These are phyloP conservation scores for Chaetura pelagica DNA, from an alignment of 2,113 vertebrate species.

Conservation along the genomic window DNA sequence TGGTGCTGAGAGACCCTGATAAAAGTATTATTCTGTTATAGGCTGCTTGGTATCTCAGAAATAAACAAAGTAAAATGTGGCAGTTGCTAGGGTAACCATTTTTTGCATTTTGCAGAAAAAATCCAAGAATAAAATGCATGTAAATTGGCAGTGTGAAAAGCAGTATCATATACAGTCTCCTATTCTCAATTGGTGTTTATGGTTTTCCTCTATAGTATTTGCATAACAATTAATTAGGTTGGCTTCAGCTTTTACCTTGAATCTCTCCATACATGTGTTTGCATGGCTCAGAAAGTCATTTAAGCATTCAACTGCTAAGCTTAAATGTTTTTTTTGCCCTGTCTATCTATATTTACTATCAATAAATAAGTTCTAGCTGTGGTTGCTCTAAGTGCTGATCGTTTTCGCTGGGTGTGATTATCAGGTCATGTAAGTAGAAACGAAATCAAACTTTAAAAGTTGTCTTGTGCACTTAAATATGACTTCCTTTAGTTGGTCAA, in stretches of 20 bases:
- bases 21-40: constrained; percentile 46
- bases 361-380: background rate
- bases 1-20: constrained; percentile 1
- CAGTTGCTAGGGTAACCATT: constrained; percentile 76
- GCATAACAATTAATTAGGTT: constrained; percentile 2
- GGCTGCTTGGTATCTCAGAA: constrained; percentile 8
- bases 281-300: background rate
- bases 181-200: constrained; percentile 20
- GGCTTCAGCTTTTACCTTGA: background rate
- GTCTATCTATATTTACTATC: background rate
- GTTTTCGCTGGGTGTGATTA: background rate
- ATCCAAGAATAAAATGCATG: constrained; percentile 61
- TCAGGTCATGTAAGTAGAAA: constrained; percentile 8
- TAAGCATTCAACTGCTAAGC: background rate
- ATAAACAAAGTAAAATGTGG: constrained; percentile 60
- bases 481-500: background rate
- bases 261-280: background rate
- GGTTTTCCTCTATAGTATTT: constrained; percentile 1
- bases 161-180: background rate
- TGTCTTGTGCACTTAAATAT: background rate
- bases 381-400: background rate
- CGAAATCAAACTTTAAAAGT: background rate
- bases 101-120: constrained; percentile 71
- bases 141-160: constrained; percentile 56
- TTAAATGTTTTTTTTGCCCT: background rate